Conservation (phyloP, 2,797 vertebrate genomes). For the Mionectes olivaceus region DNA sequence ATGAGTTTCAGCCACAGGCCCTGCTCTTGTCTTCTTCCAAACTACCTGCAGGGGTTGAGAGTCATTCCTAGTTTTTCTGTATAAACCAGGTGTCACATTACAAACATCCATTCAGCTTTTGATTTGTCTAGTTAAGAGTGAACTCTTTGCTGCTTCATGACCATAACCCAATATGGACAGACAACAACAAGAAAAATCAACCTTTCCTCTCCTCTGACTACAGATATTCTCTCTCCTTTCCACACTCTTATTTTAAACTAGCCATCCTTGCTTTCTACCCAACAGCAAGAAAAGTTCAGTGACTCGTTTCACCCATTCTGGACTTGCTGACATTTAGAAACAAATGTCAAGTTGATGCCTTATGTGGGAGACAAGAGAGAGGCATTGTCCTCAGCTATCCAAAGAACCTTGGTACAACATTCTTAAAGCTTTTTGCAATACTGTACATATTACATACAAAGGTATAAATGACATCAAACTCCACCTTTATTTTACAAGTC, state of each 20-base stretch:
- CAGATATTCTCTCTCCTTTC: not conserved
- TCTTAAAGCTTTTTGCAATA: not conserved
- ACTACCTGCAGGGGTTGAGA: accelerated
- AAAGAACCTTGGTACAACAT: not conserved
- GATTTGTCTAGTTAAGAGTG: not conserved
- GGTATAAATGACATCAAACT: not conserved
- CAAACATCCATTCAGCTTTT: not conserved
- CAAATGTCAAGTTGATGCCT: not conserved
- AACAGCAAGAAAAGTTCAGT: not conserved
- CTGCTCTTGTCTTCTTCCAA: not conserved
- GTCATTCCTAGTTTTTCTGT: not conserved
- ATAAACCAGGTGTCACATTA: not conserved
- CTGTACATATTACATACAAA: not conserved
- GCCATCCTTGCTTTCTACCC: not conserved
- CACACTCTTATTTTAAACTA: not conserved
- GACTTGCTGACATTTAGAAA: constrained; percentile 28
- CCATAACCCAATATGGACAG: not conserved
- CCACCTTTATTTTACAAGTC: not conserved
- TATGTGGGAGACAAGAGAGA: not conserved
- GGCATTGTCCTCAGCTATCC: not conserved
- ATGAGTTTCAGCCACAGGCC: not conserved
- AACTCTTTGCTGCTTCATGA: not conserved
- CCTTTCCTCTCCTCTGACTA: not conserved
- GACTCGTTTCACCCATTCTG: not conserved
- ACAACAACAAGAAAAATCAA: not conserved